Evolutionary conservation across 1,140 invertebrate genomes (phyloP).

Genomic region (Bombus consobrinus): DNA sequence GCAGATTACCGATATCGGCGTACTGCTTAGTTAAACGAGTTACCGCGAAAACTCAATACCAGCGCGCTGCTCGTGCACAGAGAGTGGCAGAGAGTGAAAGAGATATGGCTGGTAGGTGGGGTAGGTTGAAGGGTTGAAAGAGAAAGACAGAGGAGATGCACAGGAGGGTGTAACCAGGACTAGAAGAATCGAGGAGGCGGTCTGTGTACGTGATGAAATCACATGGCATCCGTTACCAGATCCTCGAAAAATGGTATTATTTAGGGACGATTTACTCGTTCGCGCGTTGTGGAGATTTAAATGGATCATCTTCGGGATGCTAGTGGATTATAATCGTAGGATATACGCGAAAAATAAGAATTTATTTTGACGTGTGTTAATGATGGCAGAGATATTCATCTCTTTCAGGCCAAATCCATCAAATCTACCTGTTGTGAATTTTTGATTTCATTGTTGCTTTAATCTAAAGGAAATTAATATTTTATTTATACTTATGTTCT

Average conservation of each 20-base stretch:
- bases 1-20: slow-evolving; percentile 71
- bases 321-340: neutral
- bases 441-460: too few species aligned
- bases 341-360: neutral
- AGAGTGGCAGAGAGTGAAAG: slow-evolving; percentile 29
- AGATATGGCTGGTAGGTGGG: slow-evolving; percentile 18
- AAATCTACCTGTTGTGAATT: too few species aligned
- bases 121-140: slow-evolving; percentile 25
- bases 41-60: slow-evolving; percentile 73
- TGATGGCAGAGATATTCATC: too few species aligned
- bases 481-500: too few species aligned
- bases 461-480: too few species aligned
- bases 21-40: slow-evolving; percentile 73
- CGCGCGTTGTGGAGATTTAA: neutral
- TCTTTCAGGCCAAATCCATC: too few species aligned
- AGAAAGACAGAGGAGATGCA: slow-evolving; percentile 33
- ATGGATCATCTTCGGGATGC: neutral
- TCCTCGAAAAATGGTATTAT: slow-evolving; percentile 30
- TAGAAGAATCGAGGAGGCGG: slow-evolving; percentile 29
- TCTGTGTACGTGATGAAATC: slow-evolving; percentile 59
- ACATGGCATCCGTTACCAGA: slow-evolving; percentile 53
- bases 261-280: neutral
- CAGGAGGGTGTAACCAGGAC: slow-evolving; percentile 8
- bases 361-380: neutral
- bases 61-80: slow-evolving; percentile 59